Evolutionary conservation across 2,888 invertebrate genomes (phyloP), one percentile per base, ranked within the genome.

Genomic region (Macropis europaea): DNA sequence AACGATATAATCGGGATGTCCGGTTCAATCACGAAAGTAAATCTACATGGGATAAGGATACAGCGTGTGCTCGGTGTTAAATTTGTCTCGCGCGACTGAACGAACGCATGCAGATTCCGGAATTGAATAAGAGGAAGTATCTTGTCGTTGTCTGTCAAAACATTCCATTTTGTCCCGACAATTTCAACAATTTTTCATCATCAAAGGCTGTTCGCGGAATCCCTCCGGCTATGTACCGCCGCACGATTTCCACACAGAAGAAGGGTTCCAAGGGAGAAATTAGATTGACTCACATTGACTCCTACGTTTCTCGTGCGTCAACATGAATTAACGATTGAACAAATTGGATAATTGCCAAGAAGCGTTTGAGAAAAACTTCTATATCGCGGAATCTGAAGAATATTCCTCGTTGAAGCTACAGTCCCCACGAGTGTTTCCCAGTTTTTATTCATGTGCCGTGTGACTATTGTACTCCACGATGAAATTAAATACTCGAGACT

Each of bases 341-440:
- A 82, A 84, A 87, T 86, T 87, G 87, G 83, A 86, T 87, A 87
- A 87, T 87, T 83, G 83, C 76, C 80, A 79, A n/a, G 73, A 75
- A 82, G 71, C 74, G 73, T 73, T 47, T 28, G 24, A 36, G 60
- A 32, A 61, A 73, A 56, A 66, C 17, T 40, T 26, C 34, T n/a
- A n/a, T n/a, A n/a, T 24, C 34, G 40, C 15, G 9, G 13, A 26
- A 11, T n/a, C 26, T 9, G 45, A 43, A 15, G 22, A 52, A 22
- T 34, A 40, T n/a, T n/a, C n/a, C n/a, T n/a, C n/a, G n/a, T n/a
- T n/a, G n/a, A n/a, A n/a, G n/a, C n/a, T n/a, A n/a, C n/a, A n/a
- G n/a, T n/a, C n/a, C n/a, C n/a, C n/a, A n/a, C n/a, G n/a, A n/a
- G n/a, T n/a, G n/a, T n/a, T n/a, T n/a, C n/a, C n/a, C n/a, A n/a